Percentiles rank a stretch among this genome's conserved stretches.
phyloP scores from a whole-genome alignment of 2,888 invertebrate species.

The Monopis laevigella region DNA sequence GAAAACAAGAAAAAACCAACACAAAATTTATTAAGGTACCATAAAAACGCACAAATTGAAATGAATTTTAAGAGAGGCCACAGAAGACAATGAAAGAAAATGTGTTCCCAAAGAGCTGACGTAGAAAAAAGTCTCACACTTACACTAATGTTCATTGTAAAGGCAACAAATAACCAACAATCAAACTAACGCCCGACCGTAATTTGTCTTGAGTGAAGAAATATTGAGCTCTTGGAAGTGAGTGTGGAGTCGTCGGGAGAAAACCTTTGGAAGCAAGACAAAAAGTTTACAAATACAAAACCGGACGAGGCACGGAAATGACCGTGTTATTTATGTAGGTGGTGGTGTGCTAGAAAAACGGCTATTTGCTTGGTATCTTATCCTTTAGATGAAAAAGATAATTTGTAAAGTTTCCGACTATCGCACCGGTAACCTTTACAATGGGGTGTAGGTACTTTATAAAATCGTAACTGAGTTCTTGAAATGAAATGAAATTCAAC shows the following conservation, averaged over 20 bases:
- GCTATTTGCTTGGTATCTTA: too few relatives aligned
- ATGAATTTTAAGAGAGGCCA: slow-evolving; percentile 4
- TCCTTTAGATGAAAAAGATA: too few relatives aligned
- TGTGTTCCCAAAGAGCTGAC: slow-evolving; percentile 18
- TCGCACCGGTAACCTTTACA: too few relatives aligned
- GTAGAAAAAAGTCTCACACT: slow-evolving; percentile 28
- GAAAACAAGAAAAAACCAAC: too few relatives aligned
- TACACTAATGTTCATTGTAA: slow-evolving; percentile 58
- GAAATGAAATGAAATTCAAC: too few relatives aligned
- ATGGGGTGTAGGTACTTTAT: too few relatives aligned
- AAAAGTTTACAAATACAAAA: slow-evolving; percentile 11
- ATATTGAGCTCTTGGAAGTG: slow-evolving; percentile 44
- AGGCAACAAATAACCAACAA: slow-evolving; percentile 61
- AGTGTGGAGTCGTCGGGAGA: slow-evolving; percentile 25
- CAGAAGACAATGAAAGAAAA: slow-evolving; percentile 8
- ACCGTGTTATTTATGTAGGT: slow-evolving; percentile 5
- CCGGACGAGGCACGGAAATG: slow-evolving; percentile 8
- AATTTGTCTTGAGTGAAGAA: slow-evolving; percentile 55
- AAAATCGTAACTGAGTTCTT: too few relatives aligned
- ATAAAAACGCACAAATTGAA: slow-evolving; percentile 6
- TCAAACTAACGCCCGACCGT: slow-evolving; percentile 61
- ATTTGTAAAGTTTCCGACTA: too few relatives aligned
- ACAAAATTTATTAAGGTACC: too few relatives aligned
- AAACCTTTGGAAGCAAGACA: slow-evolving; percentile 11
- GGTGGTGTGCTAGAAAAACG: too few relatives aligned